phyloP scores from a whole-genome alignment of 2,797 vertebrate species.

The Rhodeus uyekii region DNA sequence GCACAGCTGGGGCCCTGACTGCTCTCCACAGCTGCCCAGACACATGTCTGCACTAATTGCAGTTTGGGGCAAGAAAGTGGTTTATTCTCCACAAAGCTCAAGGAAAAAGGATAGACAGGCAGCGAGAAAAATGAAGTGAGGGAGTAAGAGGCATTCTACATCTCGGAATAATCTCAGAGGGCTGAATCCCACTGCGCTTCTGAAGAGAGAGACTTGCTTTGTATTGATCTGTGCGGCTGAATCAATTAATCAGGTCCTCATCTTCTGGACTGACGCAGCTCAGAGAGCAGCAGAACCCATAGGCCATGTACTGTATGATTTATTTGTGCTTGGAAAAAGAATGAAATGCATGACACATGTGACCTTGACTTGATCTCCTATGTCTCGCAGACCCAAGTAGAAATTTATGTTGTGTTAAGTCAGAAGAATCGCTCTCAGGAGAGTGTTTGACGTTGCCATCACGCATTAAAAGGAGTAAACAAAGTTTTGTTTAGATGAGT shows the following conservation, averaged over 20 bases:
- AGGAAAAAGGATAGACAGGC: constrained; percentile 17
- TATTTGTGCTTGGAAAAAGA: constrained; percentile 14
- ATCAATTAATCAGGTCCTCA: constrained; percentile 50
- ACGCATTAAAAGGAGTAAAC: constrained; percentile 2
- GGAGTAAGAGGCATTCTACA: constrained; percentile 32
- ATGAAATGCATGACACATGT: background rate
- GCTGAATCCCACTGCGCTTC: constrained; percentile 5
- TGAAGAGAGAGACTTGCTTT: constrained; percentile 36
- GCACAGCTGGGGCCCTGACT: constrained; percentile 64
- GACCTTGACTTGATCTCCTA: constrained; percentile 40
- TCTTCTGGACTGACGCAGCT: constrained; percentile 3
- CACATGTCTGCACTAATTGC: constrained; percentile 62
- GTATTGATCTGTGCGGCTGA: constrained; percentile 45
- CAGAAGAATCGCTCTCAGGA: constrained; percentile 5
- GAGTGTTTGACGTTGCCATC: background rate
- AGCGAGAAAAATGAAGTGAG: constrained; percentile 18
- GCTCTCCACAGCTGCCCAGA: constrained; percentile 42
- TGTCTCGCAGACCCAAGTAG: constrained; percentile 12
- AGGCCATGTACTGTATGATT: constrained; percentile 36
- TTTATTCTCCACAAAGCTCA: constrained; percentile 48
- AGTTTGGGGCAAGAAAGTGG: constrained; percentile 59
- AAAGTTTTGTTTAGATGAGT: constrained; percentile 35
- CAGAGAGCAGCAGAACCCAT: background rate
- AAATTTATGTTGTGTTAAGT: constrained; percentile 12
- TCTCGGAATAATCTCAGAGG: constrained; percentile 33